Conservation (phyloP, 2,113 vertebrate genomes). For the Ameiurus melas region DNA sequence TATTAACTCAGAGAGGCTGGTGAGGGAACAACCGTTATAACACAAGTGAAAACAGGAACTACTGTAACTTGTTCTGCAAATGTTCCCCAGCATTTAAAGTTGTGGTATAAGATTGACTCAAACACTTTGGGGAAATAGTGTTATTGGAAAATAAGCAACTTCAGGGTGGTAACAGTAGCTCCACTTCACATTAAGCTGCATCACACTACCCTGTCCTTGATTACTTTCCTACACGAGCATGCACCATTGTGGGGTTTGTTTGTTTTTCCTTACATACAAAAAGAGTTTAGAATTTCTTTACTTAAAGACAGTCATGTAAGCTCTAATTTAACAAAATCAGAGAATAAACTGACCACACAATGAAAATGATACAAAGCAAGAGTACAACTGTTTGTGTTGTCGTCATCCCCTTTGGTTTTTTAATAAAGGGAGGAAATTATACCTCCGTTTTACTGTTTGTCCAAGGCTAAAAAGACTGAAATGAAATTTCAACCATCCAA, state of each 20-base stretch:
- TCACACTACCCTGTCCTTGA: not conserved
- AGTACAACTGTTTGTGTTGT: not conserved
- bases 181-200: not conserved
- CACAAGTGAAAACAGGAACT: constrained; percentile 13
- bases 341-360: not conserved
- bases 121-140: not conserved
- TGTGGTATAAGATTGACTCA: not conserved
- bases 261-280: not conserved
- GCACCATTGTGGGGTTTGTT: not conserved
- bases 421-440: not conserved
- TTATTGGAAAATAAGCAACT: not conserved
- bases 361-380: not conserved
- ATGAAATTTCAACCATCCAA: not conserved
- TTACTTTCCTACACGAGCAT: not conserved
- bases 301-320: not conserved
- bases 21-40: not conserved
- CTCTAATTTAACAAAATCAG: not conserved
- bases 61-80: not conserved
- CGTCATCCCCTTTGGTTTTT: not conserved
- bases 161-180: not conserved
- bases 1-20: not conserved
- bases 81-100: not conserved
- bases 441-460: not conserved
- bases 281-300: not conserved
- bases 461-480: not conserved